Percentiles rank a stretch among this genome's conserved stretches.
These are phyloP conservation scores for Gallinago stenura DNA, from an alignment of 2,797 vertebrate species.

Conservation along the genomic window DNA sequence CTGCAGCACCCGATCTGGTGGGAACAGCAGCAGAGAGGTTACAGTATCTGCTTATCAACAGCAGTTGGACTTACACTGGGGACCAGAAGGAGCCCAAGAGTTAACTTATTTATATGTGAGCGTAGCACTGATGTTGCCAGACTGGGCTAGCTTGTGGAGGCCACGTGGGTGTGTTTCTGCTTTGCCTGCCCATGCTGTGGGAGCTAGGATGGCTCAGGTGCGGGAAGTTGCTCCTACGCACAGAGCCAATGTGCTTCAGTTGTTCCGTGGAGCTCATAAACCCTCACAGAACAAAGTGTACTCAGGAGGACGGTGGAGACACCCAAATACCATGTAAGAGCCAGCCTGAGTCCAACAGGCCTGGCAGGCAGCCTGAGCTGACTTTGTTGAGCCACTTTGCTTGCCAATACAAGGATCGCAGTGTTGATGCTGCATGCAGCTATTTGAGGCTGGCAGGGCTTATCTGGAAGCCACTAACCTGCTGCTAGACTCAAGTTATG, in stretches of 20 bases:
- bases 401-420: not conserved
- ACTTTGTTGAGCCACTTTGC: not conserved
- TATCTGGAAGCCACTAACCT: not conserved
- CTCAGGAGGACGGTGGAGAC: not conserved
- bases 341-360: not conserved
- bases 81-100: not conserved
- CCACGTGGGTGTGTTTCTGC: not conserved
- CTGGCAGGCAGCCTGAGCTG: conserved; percentile 18
- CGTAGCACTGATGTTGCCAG: not conserved
- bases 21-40: not conserved
- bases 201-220: not conserved
- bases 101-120: not conserved
- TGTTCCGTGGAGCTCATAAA: not conserved
- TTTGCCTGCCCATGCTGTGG: not conserved
- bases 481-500: conserved; percentile 15
- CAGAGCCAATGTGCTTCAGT: not conserved
- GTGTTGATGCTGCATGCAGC: not conserved
- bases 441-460: conserved; percentile 4
- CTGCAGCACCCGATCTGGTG: not conserved
- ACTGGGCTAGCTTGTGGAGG: not conserved
- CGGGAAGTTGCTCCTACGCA: accelerated
- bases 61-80: not conserved
- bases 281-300: not conserved
- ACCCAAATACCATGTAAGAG: not conserved
- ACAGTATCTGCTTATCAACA: not conserved